Evolutionary conservation across 2,113 vertebrate genomes (phyloP), one percentile per base, ranked within the genome.

Genomic region (Lonchura striata): DNA sequence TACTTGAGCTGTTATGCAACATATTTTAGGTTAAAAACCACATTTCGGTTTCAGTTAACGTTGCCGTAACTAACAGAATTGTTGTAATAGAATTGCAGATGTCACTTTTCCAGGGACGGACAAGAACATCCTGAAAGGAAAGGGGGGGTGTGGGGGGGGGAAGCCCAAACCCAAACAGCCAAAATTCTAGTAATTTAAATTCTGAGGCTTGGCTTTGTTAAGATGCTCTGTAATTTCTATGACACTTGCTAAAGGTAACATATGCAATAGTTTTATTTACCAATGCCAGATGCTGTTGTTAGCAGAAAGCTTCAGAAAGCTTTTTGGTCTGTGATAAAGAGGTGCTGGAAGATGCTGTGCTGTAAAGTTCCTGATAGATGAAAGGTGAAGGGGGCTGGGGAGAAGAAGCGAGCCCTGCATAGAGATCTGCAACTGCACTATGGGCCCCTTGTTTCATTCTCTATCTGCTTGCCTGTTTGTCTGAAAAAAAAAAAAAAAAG

Each of bases 371-470:
- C 76, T 13, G 52, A 24, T 15, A 69, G 90, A 71, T 79, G 72
- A 10, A 71, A 92, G 92, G 79, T 94, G 94, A 35, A 68, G 47
- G 60, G 82, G 35, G 61, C 80, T 66, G 90, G 42, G 28, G 60
- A 71, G 83, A 37, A 90, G 76, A 18, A 86, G 72, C 9, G 6
- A 83, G 68, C 50, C 2, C 64, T 63, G 90, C 82, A 33, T 11
- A 86, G 76, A 91, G 71, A 78, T 65, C 82, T 83, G 86, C 88
- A 23, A 61, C 61, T 77, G 94, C 88, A 33, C 66, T 82, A 15
- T 91, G 80, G 92, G 83, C 90, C 96, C 94, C 97, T 96, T 91
- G 77, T 95, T 96, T 94, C 94, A 74, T 87, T 95, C 92, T 88
- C 31, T 91, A 92, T 95, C 86, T 93, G 82, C 78, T 54, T 91